These are phyloP conservation scores for Pocillopora grandis DNA, from an alignment of 92 coral and sea anemone genomes.

Conservation along the genomic window DNA sequence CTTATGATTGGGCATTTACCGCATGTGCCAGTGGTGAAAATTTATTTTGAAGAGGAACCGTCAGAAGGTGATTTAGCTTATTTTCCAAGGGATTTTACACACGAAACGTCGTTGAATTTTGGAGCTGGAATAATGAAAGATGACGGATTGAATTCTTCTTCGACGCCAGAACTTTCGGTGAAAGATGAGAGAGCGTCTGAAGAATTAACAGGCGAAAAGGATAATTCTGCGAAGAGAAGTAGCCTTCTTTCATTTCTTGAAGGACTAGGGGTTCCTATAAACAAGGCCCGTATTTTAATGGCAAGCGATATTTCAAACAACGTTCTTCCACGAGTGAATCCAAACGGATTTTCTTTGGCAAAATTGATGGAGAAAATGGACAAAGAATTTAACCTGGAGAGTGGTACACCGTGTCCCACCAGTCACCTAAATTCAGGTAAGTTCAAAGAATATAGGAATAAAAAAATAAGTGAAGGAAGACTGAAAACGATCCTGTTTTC, in stretches of 20 bases:
- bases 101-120: not conserved
- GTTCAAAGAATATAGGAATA: not conserved
- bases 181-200: not conserved
- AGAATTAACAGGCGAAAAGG: not conserved
- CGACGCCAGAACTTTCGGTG: not conserved
- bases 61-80: not conserved
- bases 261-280: conserved; percentile 23
- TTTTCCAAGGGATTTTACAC: not conserved
- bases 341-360: conserved; percentile 4
- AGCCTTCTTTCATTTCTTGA: conserved; percentile 46
- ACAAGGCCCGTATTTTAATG: not conserved
- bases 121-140: not conserved
- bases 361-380: conserved; percentile 18
- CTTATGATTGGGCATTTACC: conserved; percentile 60
- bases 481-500: too few species aligned
- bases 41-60: conserved; percentile 53
- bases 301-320: not conserved
- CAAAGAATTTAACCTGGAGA: not conserved
- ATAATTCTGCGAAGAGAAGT: conserved; percentile 1
- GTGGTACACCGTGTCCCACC: conserved; percentile 4
- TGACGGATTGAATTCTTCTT: not conserved
- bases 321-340: not conserved
- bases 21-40: conserved; percentile 36
- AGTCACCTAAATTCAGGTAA: conserved; percentile 30
- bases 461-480: too few species aligned